Percentiles rank a stretch among this genome's conserved stretches.
Evolutionary conservation across 2,888 invertebrate genomes (phyloP).

Genomic region (Digitonthophagus gazella): DNA sequence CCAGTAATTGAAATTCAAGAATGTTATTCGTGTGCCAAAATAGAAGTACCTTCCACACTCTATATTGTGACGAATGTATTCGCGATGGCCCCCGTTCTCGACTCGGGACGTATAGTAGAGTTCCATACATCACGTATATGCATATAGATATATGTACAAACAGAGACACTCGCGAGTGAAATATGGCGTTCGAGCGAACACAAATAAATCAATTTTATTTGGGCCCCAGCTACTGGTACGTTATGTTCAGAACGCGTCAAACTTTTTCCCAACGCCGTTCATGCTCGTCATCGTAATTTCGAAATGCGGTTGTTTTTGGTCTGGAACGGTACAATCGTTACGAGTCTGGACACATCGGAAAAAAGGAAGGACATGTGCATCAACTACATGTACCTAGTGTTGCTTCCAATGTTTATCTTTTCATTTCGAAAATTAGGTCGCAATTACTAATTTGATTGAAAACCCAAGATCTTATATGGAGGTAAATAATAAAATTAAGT

Average conservation of each 20-base stretch:
- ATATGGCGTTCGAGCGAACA: conserved; percentile 14
- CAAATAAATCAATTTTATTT: conserved; percentile 18
- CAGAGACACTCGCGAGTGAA: conserved; percentile 9
- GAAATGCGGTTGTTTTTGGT: conserved; percentile 9
- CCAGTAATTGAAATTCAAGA: conserved; percentile 31
- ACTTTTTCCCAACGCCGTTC: neutral
- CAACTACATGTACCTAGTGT: no score
- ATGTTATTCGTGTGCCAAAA: conserved; percentile 27
- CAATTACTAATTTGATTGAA: no score
- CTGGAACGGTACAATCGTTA: neutral
- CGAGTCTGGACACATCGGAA: neutral
- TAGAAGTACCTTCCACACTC: conserved; percentile 26
- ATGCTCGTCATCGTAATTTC: conserved; percentile 11
- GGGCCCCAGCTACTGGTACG: conserved; percentile 6
- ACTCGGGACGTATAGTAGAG: conserved; percentile 6
- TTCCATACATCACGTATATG: conserved; percentile 15
- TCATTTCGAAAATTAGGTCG: no score
- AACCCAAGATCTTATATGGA: neutral
- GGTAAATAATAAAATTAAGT: neutral
- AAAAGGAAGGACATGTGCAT: neutral
- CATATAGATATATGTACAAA: conserved; percentile 5
- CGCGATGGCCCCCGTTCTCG: conserved; percentile 25
- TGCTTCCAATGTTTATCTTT: no score
- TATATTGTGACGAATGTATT: conserved; percentile 37
- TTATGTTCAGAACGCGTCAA: conserved; percentile 12